Evolutionary conservation across 2,797 vertebrate genomes (phyloP).

Genomic region (Hippopotamyrus pictus): DNA sequence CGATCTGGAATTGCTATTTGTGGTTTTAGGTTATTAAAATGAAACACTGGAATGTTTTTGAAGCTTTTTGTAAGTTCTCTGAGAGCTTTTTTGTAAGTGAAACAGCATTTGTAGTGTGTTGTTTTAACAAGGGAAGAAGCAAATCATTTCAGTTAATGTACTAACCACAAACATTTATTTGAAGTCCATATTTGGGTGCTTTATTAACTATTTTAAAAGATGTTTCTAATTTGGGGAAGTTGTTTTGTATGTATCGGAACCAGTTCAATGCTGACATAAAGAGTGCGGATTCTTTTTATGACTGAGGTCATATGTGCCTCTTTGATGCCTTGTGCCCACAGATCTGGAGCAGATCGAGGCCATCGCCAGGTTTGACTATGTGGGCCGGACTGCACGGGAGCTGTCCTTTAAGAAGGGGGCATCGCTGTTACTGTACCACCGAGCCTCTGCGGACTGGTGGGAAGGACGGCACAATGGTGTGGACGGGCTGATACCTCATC

Average conservation of each 20-base stretch:
- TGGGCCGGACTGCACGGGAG: conserved; percentile 83
- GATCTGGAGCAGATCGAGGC: conserved; percentile 97
- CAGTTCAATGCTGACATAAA: background rate
- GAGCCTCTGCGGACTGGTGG: conserved; percentile 97
- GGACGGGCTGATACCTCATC: conserved; percentile 95
- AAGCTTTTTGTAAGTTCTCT: background rate
- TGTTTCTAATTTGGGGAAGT: background rate
- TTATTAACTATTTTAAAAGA: background rate
- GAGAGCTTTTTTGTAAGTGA: background rate
- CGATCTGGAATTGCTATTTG: background rate
- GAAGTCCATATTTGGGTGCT: background rate
- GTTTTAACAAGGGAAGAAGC: background rate
- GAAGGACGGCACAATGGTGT: conserved; percentile 94
- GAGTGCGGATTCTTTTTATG: background rate
- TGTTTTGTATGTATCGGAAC: background rate
- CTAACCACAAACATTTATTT: background rate
- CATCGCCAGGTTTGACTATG: conserved; percentile 95
- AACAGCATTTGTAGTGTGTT: background rate
- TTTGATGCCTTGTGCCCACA: conserved; percentile 44
- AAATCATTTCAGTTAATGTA: background rate
- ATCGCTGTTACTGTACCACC: conserved; percentile 85
- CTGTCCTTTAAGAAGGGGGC: conserved; percentile 98
- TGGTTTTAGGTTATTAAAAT: background rate
- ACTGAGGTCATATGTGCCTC: background rate
- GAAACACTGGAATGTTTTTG: background rate